A percentile compares a stretch with the other conserved stretches of the same genome.
Conservation (phyloP, 2,888 invertebrate genomes). For the Mayetiola destructor region DNA sequence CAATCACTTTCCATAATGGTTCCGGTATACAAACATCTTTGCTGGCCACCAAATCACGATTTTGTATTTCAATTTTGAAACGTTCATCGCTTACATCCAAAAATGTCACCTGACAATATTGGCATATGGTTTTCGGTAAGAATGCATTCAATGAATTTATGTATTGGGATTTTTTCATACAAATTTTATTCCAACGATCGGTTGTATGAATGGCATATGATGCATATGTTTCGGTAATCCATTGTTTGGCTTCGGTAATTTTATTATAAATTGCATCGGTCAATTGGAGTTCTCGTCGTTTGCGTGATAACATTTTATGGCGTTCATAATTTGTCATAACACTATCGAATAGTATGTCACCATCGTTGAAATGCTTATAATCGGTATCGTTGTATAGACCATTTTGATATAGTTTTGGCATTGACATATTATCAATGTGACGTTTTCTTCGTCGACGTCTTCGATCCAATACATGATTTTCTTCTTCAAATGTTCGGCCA, state of each 20-base stretch:
- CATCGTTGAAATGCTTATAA: conserved; percentile 31
- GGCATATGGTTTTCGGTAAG: conserved; percentile 56
- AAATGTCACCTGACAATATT: conserved; percentile 60
- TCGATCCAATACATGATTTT: conserved; percentile 43
- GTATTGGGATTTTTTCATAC: conserved; percentile 62
- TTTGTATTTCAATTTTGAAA: conserved; percentile 59
- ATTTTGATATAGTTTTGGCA: conserved; percentile 20
- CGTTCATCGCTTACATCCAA: conserved; percentile 65
- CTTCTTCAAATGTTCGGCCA: conserved; percentile 40
- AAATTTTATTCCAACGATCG: conserved; percentile 66
- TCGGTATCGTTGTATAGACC: conserved; percentile 18
- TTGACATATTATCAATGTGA: background rate
- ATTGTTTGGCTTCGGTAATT: conserved; percentile 63
- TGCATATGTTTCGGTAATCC: conserved; percentile 75
- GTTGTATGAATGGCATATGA: conserved; percentile 76
- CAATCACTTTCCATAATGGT: conserved; percentile 67
- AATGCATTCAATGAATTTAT: conserved; percentile 66
- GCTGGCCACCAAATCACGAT: conserved; percentile 68
- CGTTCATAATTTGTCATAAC: conserved; percentile 39
- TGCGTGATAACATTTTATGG: conserved; percentile 39
- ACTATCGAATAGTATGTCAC: conserved; percentile 42
- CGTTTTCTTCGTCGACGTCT: conserved; percentile 26
- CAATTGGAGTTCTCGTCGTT: conserved; percentile 38
- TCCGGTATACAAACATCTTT: conserved; percentile 65
- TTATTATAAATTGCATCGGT: conserved; percentile 49